These are phyloP conservation scores for Silurus meridionalis DNA, from an alignment of 2,113 vertebrate species.

Conservation along the genomic window DNA sequence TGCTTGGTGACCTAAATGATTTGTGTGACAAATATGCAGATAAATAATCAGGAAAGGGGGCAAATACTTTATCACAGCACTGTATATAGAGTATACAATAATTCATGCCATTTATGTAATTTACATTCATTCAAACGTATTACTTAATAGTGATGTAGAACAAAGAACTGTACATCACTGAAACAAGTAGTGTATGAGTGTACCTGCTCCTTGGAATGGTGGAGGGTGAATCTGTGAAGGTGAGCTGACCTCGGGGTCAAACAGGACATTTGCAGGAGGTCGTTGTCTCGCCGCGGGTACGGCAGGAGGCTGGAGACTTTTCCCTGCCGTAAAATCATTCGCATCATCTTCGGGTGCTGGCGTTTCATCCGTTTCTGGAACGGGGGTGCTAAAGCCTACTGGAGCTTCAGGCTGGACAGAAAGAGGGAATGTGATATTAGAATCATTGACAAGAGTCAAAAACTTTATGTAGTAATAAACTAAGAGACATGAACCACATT, in stretches of 20 bases:
- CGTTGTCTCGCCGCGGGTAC: conserved; percentile 42
- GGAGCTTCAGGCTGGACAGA: conserved; percentile 51
- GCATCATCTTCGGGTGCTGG: not conserved
- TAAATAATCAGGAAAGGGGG: too few relatives aligned
- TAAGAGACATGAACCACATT: not conserved
- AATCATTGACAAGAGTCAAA: not conserved
- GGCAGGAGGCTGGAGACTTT: not conserved
- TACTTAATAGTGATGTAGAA: not conserved
- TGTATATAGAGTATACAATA: too few relatives aligned
- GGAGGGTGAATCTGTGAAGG: conserved; percentile 10
- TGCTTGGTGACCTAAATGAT: too few relatives aligned
- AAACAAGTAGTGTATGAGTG: not conserved
- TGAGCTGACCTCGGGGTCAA: conserved; percentile 31
- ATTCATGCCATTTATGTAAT: not conserved
- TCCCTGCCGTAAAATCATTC: not conserved
- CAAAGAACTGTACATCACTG: too few relatives aligned
- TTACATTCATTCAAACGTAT: not conserved
- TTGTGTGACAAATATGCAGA: too few relatives aligned
- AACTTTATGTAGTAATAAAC: not conserved
- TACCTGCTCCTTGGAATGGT: conserved; percentile 57
- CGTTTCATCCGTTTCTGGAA: not conserved
- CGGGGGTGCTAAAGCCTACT: not conserved
- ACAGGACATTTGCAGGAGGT: conserved; percentile 5
- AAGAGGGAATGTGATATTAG: not conserved
- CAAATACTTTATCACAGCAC: too few relatives aligned